Evolutionary conservation across 1,140 invertebrate species (phyloP).

Genomic region (Sitophilus oryzae): DNA sequence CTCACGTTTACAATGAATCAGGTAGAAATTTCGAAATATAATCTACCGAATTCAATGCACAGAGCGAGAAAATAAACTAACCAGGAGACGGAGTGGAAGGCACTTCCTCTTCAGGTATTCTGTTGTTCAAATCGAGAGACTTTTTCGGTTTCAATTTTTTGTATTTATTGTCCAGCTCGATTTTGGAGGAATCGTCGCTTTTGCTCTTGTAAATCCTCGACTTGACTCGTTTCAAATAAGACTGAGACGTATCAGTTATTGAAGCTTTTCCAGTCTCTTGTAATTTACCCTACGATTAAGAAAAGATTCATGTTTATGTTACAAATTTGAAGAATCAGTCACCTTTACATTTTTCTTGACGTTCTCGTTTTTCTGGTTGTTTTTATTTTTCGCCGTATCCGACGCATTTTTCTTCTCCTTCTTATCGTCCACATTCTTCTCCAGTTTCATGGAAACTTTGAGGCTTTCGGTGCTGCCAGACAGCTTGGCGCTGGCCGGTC

Average conservation of each 20-base stretch:
- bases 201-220: slow-evolving; percentile 42
- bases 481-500: slow-evolving; percentile 20
- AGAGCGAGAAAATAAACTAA: slow-evolving; percentile 1
- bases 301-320: not conserved
- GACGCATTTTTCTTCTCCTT: not conserved
- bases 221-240: slow-evolving; percentile 41
- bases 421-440: slow-evolving; percentile 17
- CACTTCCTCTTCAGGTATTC: slow-evolving; percentile 36
- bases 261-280: slow-evolving; percentile 17
- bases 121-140: slow-evolving; percentile 22
- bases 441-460: slow-evolving; percentile 16
- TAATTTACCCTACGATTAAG: slow-evolving; percentile 7
- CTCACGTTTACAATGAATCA: too few species aligned
- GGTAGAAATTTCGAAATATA: too few species aligned
- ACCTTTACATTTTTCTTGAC: slow-evolving; percentile 15
- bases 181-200: slow-evolving; percentile 31
- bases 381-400: slow-evolving; percentile 21
- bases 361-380: slow-evolving; percentile 6
- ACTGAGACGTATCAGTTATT: slow-evolving; percentile 24
- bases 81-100: slow-evolving; percentile 15
- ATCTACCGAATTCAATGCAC: too few species aligned
- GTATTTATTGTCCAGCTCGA: slow-evolving; percentile 34
- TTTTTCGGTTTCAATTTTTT: slow-evolving; percentile 31
- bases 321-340: not conserved
- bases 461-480: slow-evolving; percentile 23